Base-by-base conservation (phyloP, 37 sponge, comb jelly and placozoan genomes). In the Amphimedon queenslandica region DNA sequence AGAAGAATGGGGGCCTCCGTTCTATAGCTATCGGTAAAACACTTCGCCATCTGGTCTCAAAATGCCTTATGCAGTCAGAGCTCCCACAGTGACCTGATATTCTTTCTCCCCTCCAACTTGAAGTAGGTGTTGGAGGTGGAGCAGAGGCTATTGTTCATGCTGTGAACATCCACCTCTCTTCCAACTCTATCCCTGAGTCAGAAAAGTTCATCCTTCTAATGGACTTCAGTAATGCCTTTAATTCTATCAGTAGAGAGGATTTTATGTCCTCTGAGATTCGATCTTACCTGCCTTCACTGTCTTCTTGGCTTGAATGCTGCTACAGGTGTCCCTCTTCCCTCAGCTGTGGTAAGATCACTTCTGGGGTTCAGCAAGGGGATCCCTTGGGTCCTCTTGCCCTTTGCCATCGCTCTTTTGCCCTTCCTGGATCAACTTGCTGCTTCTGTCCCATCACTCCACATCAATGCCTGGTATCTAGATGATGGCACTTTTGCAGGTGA, bases 221-320 rank as follows among this genome's bases (percentile, higher is more conserved):
- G 32, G 72, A 72, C 37, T 72, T 72, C 32, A 34, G 36, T 20
- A 72, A 72, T 27, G 58, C 71, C 21, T 70, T 70, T 55, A 70
- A 70, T 33, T n/a, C n/a, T n/a, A n/a, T n/a, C n/a, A n/a, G n/a
- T n/a, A n/a, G n/a, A n/a, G n/a, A n/a, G n/a, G n/a, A 69, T n/a
- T n/a, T n/a, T n/a, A n/a, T n/a, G n/a, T n/a, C n/a, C n/a, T n/a
- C 20, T 53, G 20, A 53, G 20, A 23, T 20, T 20, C 16, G 56
- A 53, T 53, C 56, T 53, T 16, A 23, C 20, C 20, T 53, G 56
- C 56, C 20, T 53, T n/a, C n/a, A n/a, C n/a, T n/a, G n/a, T n/a
- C n/a, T n/a, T n/a, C n/a, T n/a, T n/a, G n/a, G n/a, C n/a, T n/a
- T n/a, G n/a, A n/a, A n/a, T n/a, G n/a, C n/a, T n/a, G n/a, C n/a